Evolutionary conservation across 1,140 invertebrate species (phyloP).

Genomic region (Formica selysi): DNA sequence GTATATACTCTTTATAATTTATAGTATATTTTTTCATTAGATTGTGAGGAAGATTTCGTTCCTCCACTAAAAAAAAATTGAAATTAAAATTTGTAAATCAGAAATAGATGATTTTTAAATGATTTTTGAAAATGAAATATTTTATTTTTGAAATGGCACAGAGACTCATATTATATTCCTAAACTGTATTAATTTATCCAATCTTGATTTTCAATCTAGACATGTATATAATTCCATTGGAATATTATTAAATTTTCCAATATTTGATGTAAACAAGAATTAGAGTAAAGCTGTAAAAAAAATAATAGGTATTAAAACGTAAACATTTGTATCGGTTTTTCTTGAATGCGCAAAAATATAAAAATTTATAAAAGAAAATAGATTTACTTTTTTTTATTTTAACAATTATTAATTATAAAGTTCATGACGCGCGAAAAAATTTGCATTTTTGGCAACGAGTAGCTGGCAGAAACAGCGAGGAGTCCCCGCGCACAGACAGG

Average conservation of each 20-base stretch:
- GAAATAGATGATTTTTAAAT: not conserved
- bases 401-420: not conserved
- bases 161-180: not conserved
- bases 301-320: not conserved
- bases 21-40: too few relatives aligned
- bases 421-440: not conserved
- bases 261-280: not conserved
- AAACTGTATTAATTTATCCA: not conserved
- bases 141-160: not conserved
- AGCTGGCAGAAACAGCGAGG: conserved; percentile 14
- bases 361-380: not conserved
- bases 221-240: not conserved
- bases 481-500: conserved; percentile 33
- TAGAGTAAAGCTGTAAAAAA: not conserved
- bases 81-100: not conserved
- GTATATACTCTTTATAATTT: too few relatives aligned
- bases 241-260: conserved; percentile 3
- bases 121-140: not conserved
- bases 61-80: not conserved
- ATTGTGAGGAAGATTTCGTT: too few relatives aligned
- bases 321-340: not conserved
- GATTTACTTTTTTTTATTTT: not conserved
- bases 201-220: not conserved
- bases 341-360: not conserved
- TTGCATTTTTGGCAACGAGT: conserved; percentile 13